These are phyloP conservation scores for Helicoverpa assulta DNA, from an alignment of 2,888 invertebrate species.

Conservation along the genomic window DNA sequence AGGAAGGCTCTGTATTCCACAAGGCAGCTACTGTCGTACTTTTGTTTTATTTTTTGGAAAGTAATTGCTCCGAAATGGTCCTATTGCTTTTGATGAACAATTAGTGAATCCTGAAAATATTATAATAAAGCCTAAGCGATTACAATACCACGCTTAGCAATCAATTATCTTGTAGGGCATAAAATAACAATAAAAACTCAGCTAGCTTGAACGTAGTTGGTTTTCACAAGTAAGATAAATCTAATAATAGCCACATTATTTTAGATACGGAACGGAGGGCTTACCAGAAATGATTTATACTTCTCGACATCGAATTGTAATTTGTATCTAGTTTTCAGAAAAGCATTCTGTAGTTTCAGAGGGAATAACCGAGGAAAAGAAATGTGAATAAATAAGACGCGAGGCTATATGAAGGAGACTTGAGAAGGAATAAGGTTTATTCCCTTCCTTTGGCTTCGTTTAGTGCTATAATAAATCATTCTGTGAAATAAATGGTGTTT, in stretches of 20 bases:
- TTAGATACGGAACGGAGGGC: constrained; percentile 27
- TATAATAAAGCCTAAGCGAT: constrained; percentile 33
- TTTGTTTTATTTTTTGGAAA: constrained; percentile 51
- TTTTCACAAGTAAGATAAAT: constrained; percentile 40
- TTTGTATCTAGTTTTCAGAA: constrained; percentile 44
- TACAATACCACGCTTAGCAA: constrained; percentile 14
- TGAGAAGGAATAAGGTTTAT: constrained; percentile 42
- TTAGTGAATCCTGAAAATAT: constrained; percentile 32
- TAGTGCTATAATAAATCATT: constrained; percentile 57
- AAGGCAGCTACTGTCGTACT: constrained; percentile 40
- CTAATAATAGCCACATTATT: constrained; percentile 40
- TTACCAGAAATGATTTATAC: constrained; percentile 45
- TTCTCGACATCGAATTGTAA: constrained; percentile 42
- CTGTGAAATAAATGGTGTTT: constrained; percentile 54
- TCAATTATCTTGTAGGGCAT: constrained; percentile 22
- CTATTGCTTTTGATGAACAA: constrained; percentile 24
- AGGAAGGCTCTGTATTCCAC: constrained; percentile 33
- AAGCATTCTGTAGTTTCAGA: constrained; percentile 33
- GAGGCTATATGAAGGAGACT: constrained; percentile 21
- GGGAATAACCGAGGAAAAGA: constrained; percentile 26
- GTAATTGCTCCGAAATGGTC: constrained; percentile 38
- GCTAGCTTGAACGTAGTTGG: constrained; percentile 10
- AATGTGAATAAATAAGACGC: constrained; percentile 5
- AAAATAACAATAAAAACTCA: constrained; percentile 35
- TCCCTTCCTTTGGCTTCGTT: constrained; percentile 30